Base-by-base conservation (phyloP, 2,888 invertebrate genomes). In the Epiblema foenella region DNA sequence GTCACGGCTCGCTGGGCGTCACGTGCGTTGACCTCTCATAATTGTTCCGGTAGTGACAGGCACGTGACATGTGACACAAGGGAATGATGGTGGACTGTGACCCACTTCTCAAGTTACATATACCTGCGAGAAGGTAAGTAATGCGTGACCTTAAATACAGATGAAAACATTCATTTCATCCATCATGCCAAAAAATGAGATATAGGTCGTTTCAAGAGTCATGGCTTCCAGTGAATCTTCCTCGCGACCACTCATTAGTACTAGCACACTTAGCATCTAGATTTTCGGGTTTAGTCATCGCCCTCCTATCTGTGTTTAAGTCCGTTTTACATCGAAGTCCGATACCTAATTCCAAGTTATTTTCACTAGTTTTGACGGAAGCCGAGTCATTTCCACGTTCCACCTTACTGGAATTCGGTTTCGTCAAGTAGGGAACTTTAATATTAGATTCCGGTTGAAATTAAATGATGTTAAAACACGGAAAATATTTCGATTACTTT, bases 41-140 rank as follows among this genome's bases (percentile, higher is more conserved):
- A 84, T 86, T 86, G 86, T 85, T 83, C 90, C 88, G 90, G 89
- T 89, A 86, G 86, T 84, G 88, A 88, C 89, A 89, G 85, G 86
- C 85, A 84, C 73, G 69, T 70, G 70, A 66, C 70, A 70, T 66
- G 66, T 70, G 71, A 67, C 66, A 67, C 62, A 49, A 17, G 46
- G 58, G 62, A 67, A 33, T 67, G 59, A 59, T 67, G 46, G 69
- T 69, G 64, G 59, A 24, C 49, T 71, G 56, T 71, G 71, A 67
- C 71, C 67, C 49, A 71, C 60, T 71, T 69, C 62, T 66, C 51
- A 15, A 33, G 63, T 63, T 64, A 64, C 52, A 20, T 33, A 37
- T 51, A 51, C 18, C 51, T 51, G 57, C 17, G 15, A 24, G 29
- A 24, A 24, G 24, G 9, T 17, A 58, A 46, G 1, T 33, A n/a